Evolutionary conservation across 2,797 vertebrate species (phyloP).

Genomic region (Microcaecilia unicolor): DNA sequence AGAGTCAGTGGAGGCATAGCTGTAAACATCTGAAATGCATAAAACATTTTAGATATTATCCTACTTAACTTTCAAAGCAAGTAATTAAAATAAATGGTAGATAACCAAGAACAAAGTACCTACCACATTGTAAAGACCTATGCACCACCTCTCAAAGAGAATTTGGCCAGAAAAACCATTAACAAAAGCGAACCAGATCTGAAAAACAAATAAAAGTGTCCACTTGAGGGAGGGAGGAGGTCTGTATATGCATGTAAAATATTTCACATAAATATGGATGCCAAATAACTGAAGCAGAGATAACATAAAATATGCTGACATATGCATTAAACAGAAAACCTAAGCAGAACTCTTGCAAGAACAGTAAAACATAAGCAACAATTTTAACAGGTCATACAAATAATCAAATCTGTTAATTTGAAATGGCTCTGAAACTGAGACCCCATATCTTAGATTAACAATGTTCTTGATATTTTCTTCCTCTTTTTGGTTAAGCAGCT

Average conservation of each 20-base stretch:
- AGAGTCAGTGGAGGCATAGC: constrained; percentile 91
- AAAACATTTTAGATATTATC: not conserved
- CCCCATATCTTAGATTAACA: not conserved
- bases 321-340: too few species aligned
- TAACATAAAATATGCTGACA: not conserved
- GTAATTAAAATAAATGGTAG: not conserved
- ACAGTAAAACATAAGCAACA: too few species aligned
- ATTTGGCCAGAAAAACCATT: constrained; percentile 98
- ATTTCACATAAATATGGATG: too few species aligned
- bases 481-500: not conserved
- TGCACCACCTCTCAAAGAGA: constrained; percentile 97
- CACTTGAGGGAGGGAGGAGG: too few species aligned
- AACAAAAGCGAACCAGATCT: constrained; percentile 98
- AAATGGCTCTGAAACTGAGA: not conserved
- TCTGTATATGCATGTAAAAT: too few species aligned
- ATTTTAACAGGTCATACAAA: too few species aligned
- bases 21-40: constrained; percentile 77
- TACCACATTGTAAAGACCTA: constrained; percentile 97
- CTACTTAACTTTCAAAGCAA: not conserved
- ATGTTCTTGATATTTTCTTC: not conserved
- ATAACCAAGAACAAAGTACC: constrained; percentile 36
- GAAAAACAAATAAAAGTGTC: constrained; percentile 27
- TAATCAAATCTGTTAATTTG: not conserved
- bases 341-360: too few species aligned
- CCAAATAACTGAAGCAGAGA: not conserved